phyloP scores from a whole-genome alignment of 1,140 invertebrate genomes.

The Kradibia gibbosae region DNA sequence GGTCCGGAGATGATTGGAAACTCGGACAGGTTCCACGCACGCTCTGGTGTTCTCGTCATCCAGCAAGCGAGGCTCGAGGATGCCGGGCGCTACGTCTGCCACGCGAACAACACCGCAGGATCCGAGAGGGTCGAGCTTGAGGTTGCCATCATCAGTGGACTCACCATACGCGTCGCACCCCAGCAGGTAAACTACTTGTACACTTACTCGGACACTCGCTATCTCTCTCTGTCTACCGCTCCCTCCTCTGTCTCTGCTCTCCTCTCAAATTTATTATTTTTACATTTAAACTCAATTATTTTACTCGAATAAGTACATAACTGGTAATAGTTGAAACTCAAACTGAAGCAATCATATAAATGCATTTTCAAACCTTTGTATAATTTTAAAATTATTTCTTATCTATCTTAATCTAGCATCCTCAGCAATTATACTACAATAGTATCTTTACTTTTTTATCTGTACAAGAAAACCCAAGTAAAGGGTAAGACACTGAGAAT shows the following conservation, averaged over 20 bases:
- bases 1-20: conserved; percentile 65
- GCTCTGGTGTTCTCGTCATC: conserved; percentile 78
- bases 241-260: too few species aligned
- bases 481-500: neutral
- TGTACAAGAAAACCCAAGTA: neutral
- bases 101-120: conserved; percentile 89
- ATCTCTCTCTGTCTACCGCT: too few species aligned
- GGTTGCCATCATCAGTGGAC: conserved; percentile 76
- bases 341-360: too few species aligned
- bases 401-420: too few species aligned
- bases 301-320: too few species aligned
- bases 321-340: too few species aligned
- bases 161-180: conserved; percentile 68
- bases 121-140: conserved; percentile 88
- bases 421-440: too few species aligned
- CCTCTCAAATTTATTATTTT: too few species aligned
- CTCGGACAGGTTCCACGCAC: conserved; percentile 70
- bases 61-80: conserved; percentile 81
- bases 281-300: too few species aligned
- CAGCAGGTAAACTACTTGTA: conserved; percentile 76
- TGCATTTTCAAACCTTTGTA: too few species aligned
- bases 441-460: neutral
- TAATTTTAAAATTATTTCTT: too few species aligned
- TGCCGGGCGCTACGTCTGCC: conserved; percentile 87
- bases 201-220: too few species aligned